Conservation (phyloP, 2,113 vertebrate genomes). For the Lamprologus tigripictilis region DNA sequence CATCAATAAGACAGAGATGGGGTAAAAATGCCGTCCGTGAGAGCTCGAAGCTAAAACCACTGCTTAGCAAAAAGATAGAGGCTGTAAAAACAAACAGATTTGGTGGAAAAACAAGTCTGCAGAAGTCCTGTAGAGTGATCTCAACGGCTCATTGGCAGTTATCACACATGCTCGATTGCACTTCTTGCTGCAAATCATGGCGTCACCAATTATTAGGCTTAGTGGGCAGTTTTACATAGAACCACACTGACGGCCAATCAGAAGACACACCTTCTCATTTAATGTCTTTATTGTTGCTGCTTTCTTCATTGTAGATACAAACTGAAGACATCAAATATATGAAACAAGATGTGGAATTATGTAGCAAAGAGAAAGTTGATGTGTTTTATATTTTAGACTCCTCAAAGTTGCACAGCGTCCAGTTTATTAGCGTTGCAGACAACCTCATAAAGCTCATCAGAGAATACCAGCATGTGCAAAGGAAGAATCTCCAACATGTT, state of each 20-base stretch:
- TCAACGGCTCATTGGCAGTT: rapidly evolving
- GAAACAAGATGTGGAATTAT: background rate
- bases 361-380: background rate
- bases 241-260: background rate
- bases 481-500: background rate
- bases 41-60: background rate
- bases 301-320: background rate
- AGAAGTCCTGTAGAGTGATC: background rate
- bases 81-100: rapidly evolving
- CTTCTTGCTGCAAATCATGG: background rate
- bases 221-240: background rate
- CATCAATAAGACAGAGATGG: background rate
- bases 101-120: background rate
- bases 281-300: background rate
- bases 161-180: too few species aligned
- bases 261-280: background rate
- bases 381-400: background rate
- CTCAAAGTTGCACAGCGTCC: background rate
- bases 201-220: background rate
- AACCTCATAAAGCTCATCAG: background rate
- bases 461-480: background rate
- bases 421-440: rapidly evolving
- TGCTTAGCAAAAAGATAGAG: background rate
- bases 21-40: background rate
- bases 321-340: background rate